Evolutionary conservation across 2,113 vertebrate species (phyloP).

Genomic region (Psittacara wagleri): DNA sequence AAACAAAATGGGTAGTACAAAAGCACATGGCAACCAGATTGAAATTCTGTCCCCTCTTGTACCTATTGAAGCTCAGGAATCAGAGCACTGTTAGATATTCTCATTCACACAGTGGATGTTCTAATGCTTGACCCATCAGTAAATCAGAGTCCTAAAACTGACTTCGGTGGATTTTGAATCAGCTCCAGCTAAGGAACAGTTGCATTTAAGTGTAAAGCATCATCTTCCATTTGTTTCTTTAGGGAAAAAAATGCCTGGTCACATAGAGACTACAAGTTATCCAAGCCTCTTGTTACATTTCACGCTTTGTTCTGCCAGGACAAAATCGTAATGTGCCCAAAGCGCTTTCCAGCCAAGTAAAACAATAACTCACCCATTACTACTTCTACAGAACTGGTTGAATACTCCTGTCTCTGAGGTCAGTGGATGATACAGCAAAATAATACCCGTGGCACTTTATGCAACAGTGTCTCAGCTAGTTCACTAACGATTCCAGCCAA

Average conservation of each 20-base stretch:
- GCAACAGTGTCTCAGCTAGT: conserved; percentile 6
- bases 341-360: not conserved
- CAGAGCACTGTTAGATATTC: not conserved
- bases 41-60: not conserved
- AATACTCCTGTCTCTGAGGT: conserved; percentile 25
- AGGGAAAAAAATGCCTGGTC: fast-evolving
- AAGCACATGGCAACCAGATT: not conserved
- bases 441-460: not conserved
- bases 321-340: not conserved
- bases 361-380: conserved; percentile 4
- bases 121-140: not conserved
- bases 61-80: not conserved
- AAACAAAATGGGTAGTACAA: not conserved
- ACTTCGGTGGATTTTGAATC: not conserved
- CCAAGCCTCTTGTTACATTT: not conserved
- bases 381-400: not conserved
- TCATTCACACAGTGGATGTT: fast-evolving
- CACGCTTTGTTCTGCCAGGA: not conserved
- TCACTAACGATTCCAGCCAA: not conserved
- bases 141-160: not conserved
- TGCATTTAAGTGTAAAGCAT: not conserved
- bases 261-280: not conserved
- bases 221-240: not conserved
- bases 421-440: conserved; percentile 45
- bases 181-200: not conserved